Conservation (phyloP, 2,113 vertebrate genomes). For the Peromyscus leucopus region DNA sequence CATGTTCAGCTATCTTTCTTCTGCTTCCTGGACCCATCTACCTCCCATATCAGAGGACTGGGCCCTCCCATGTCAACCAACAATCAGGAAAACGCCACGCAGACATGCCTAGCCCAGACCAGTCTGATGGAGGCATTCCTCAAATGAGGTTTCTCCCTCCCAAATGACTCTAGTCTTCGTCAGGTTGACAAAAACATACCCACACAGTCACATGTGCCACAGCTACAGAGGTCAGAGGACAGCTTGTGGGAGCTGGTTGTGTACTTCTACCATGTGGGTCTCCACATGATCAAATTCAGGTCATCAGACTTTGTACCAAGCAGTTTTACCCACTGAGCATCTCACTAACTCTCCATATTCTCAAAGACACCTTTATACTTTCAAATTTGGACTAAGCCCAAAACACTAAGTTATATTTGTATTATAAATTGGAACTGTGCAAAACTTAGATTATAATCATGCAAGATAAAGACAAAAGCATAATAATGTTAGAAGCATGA, state of each 20-base stretch:
- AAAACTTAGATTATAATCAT: background rate
- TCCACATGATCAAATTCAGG: background rate
- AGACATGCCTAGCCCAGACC: background rate
- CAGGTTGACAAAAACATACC: background rate
- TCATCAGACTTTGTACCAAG: background rate
- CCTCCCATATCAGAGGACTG: background rate
- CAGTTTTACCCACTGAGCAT: background rate
- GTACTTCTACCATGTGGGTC: background rate
- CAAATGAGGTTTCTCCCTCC: background rate
- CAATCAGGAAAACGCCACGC: background rate
- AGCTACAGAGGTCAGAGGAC: background rate
- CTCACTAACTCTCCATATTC: background rate
- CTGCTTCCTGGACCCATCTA: background rate
- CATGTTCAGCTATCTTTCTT: background rate
- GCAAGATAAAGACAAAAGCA: slow-evolving; percentile 27
- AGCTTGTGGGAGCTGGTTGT: background rate
- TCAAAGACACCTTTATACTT: background rate
- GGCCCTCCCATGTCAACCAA: background rate
- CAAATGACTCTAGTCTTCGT: background rate
- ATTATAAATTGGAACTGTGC: background rate
- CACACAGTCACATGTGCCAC: background rate
- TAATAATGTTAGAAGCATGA: background rate
- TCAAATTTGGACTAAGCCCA: background rate
- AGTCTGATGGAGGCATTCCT: background rate
- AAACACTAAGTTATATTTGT: background rate